phyloP scores from a whole-genome alignment of 2,113 vertebrate species.

The Nyctibius bracteatus region DNA sequence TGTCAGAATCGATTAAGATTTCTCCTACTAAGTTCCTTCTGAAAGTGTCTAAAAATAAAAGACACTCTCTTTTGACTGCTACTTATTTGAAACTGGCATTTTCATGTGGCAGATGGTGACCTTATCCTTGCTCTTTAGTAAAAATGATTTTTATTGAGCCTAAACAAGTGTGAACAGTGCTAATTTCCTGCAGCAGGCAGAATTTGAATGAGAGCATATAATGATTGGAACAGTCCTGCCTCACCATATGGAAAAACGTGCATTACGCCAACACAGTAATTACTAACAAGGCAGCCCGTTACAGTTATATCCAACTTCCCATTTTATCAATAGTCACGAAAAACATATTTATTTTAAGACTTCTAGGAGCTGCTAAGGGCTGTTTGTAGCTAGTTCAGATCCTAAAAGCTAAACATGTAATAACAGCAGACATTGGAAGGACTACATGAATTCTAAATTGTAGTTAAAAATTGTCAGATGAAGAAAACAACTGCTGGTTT shows the following conservation, averaged over 20 bases:
- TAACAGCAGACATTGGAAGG: not conserved
- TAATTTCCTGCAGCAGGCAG: constrained; percentile 84
- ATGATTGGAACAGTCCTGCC: constrained; percentile 68
- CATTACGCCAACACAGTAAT: constrained; percentile 66
- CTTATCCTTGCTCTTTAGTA: constrained; percentile 77
- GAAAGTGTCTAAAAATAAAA: constrained; percentile 54
- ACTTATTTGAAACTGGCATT: constrained; percentile 78
- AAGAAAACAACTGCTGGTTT: not conserved
- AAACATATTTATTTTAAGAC: constrained; percentile 1
- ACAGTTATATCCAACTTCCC: not conserved
- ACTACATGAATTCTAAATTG: not conserved
- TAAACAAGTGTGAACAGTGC: constrained; percentile 84
- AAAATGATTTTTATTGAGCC: constrained; percentile 91
- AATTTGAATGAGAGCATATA: constrained; percentile 72
- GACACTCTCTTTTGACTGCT: constrained; percentile 52
- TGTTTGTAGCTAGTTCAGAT: not conserved
- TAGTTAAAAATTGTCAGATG: not conserved
- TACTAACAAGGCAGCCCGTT: constrained; percentile 49
- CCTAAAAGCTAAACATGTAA: not conserved
- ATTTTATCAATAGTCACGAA: constrained; percentile 32
- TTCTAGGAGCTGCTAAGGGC: not conserved
- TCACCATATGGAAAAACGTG: constrained; percentile 73
- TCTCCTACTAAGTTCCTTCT: constrained; percentile 54
- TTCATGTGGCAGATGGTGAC: constrained; percentile 87
- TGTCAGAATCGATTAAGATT: constrained; percentile 39